Evolutionary conservation across 2,113 vertebrate species (phyloP).

Genomic region (human (Homo sapiens)): DNA sequence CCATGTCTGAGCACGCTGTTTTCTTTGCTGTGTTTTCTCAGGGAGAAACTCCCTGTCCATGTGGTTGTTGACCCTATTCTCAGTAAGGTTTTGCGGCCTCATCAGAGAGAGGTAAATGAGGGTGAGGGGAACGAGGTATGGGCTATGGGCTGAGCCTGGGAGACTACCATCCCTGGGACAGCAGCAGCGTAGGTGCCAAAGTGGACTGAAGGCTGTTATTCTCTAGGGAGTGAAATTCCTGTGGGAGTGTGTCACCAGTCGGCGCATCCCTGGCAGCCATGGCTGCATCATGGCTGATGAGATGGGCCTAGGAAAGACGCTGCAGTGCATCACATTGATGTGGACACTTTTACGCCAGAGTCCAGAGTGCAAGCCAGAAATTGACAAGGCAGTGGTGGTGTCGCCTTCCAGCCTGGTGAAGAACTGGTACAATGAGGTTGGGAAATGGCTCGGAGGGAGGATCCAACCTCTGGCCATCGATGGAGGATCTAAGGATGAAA

Average conservation of each 20-base stretch:
- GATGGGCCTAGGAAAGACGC: conserved; percentile 98
- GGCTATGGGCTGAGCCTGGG: not conserved
- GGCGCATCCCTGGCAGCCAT: conserved; percentile 89
- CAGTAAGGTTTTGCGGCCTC: conserved; percentile 93
- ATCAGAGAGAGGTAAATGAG: conserved; percentile 95
- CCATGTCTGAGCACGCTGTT: not conserved
- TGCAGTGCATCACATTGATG: conserved; percentile 95
- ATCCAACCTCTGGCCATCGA: conserved; percentile 95
- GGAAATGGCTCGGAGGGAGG: conserved; percentile 95
- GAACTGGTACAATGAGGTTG: conserved; percentile 98
- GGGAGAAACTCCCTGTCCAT: conserved; percentile 92
- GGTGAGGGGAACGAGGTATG: not conserved
- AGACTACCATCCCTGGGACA: not conserved
- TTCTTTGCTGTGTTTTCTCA: conserved; percentile 60
- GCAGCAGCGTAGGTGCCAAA: not conserved
- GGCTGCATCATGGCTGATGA: conserved; percentile 99
- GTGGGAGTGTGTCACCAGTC: conserved; percentile 97
- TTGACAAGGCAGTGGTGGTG: conserved; percentile 95
- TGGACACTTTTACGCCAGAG: conserved; percentile 97
- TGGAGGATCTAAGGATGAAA: conserved; percentile 95
- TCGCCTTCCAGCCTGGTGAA: conserved; percentile 97
- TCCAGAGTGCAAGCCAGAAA: conserved; percentile 93
- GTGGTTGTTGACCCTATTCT: conserved; percentile 98
- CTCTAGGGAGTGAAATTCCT: conserved; percentile 96
- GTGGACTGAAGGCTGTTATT: not conserved